These are phyloP conservation scores for Ctenodactylus gundi DNA, from an alignment of 2,113 vertebrate species.

Conservation along the genomic window DNA sequence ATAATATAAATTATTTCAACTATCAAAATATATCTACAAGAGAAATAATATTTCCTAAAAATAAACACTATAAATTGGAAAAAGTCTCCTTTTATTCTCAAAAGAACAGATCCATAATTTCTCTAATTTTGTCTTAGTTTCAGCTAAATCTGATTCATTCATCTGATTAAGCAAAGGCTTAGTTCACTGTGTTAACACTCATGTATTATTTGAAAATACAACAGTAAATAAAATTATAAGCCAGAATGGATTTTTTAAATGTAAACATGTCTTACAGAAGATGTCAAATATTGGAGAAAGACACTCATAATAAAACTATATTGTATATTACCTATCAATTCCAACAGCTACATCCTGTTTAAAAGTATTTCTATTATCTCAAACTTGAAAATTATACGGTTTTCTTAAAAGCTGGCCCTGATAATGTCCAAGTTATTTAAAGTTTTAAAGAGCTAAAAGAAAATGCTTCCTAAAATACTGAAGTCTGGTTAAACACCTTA, in stretches of 20 bases:
- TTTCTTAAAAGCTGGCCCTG: neutral
- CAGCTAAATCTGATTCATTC: neutral
- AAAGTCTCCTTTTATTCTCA: neutral
- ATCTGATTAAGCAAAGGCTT: neutral
- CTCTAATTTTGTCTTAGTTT: neutral
- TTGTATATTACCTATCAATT: neutral
- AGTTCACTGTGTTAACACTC: neutral
- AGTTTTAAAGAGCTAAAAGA: neutral
- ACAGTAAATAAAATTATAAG: slow-evolving; percentile 17
- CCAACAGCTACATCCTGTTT: neutral
- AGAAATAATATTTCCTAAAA: slow-evolving; percentile 32
- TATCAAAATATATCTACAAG: neutral
- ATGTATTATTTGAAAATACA: neutral
- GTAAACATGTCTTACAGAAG: neutral
- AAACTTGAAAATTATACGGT: neutral
- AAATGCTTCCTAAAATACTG: neutral
- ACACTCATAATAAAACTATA: neutral
- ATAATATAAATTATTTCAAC: neutral
- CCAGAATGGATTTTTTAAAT: neutral
- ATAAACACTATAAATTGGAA: neutral
- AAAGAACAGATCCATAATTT: neutral
- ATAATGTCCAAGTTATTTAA: slow-evolving; percentile 1
- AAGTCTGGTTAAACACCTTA: neutral
- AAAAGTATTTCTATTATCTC: neutral
- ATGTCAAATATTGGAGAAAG: neutral